These are phyloP conservation scores for Catharus minimus DNA, from an alignment of 2,113 vertebrate genomes.

Conservation along the genomic window DNA sequence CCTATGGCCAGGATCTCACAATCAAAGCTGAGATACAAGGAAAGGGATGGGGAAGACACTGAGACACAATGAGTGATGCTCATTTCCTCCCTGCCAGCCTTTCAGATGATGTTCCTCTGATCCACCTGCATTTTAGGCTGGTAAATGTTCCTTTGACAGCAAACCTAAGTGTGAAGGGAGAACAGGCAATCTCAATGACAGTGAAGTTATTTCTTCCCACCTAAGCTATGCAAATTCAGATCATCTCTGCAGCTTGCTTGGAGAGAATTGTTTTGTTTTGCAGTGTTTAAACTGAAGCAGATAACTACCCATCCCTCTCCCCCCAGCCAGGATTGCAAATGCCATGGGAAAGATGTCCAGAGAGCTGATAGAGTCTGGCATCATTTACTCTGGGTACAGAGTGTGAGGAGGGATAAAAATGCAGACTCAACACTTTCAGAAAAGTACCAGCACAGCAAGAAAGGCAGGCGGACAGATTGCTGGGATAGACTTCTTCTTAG, in stretches of 20 bases:
- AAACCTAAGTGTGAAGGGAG: not conserved
- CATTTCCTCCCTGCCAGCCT: not conserved
- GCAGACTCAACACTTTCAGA: constrained; percentile 71
- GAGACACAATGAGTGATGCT: not conserved
- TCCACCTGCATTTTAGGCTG: not conserved
- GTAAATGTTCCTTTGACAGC: not conserved
- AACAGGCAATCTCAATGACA: not conserved
- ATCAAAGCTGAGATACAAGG: not conserved
- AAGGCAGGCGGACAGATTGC: constrained; percentile 71
- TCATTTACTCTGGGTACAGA: constrained; percentile 58
- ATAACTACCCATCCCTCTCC: not conserved
- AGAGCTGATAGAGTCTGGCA: constrained; percentile 57
- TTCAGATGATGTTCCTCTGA: not conserved
- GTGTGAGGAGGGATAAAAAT: constrained; percentile 42
- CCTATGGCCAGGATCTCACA: not conserved
- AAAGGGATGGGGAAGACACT: not conserved
- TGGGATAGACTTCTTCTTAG: constrained; percentile 68
- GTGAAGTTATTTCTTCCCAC: not conserved
- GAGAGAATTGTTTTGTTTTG: not conserved
- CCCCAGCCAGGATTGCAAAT: not conserved
- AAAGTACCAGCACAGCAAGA: constrained; percentile 80
- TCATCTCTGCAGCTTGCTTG: not conserved
- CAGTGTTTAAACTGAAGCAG: not conserved
- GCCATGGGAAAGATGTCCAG: not conserved
- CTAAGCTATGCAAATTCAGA: not conserved